Conservation (phyloP, 2,888 invertebrate species). For the Pseudolycoriella hygida region DNA sequence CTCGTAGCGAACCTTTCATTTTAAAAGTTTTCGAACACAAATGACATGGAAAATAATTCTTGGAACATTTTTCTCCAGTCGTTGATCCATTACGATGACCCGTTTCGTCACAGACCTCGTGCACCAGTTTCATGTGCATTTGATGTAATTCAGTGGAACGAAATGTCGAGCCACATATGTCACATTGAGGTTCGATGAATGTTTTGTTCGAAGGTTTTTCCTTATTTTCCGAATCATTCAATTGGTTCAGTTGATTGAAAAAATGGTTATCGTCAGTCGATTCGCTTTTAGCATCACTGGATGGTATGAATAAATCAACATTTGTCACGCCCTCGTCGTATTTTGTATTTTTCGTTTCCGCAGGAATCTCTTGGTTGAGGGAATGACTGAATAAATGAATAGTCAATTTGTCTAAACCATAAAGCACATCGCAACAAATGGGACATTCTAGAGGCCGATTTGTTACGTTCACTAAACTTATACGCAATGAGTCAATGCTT, state of each 20-base stretch:
- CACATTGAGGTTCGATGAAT: conserved; percentile 27
- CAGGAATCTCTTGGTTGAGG: background rate
- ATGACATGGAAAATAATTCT: conserved; percentile 44
- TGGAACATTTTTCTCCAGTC: conserved; percentile 17
- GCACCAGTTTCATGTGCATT: conserved; percentile 59
- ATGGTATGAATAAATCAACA: background rate
- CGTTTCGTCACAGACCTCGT: conserved; percentile 19
- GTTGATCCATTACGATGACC: conserved; percentile 15
- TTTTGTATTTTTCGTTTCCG: background rate
- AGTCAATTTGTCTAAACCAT: conserved; percentile 65
- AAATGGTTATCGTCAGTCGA: too few relatives aligned
- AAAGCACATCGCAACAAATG: conserved; percentile 54
- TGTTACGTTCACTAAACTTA: conserved; percentile 54
- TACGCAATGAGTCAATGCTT: conserved; percentile 48
- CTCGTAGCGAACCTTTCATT: conserved; percentile 65
- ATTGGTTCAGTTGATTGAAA: background rate
- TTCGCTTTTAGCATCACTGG: background rate
- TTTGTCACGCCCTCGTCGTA: background rate
- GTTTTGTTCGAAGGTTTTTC: background rate
- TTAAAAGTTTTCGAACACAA: conserved; percentile 63
- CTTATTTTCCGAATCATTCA: background rate
- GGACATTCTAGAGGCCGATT: conserved; percentile 60
- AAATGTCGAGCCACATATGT: conserved; percentile 56
- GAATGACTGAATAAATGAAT: conserved; percentile 67
- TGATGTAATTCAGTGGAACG: conserved; percentile 48